phyloP scores from a whole-genome alignment of 2,888 invertebrate species.

The Thymelicus lineola region DNA sequence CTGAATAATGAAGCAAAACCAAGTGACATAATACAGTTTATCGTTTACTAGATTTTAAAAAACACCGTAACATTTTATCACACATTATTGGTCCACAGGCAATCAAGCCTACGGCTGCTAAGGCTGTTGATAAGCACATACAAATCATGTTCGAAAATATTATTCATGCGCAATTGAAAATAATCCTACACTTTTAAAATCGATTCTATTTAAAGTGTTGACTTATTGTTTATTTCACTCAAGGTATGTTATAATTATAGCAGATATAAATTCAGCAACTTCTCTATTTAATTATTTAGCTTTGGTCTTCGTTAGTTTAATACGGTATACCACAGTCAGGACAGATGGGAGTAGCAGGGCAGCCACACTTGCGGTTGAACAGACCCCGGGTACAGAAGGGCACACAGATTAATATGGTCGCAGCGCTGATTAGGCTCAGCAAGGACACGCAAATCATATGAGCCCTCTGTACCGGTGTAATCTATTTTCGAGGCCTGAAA shows the following conservation, averaged over 20 bases:
- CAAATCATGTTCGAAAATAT: conserved; percentile 46
- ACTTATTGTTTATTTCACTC: too few species aligned
- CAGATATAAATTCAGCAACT: too few species aligned
- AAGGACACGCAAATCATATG: conserved; percentile 53
- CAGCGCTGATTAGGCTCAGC: conserved; percentile 45
- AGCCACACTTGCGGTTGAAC: conserved; percentile 48
- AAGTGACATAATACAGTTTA: conserved; percentile 25
- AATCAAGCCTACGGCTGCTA: conserved; percentile 46
- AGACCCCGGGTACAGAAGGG: conserved; percentile 43
- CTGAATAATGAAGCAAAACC: not conserved
- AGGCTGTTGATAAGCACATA: conserved; percentile 45
- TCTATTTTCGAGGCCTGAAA: conserved; percentile 41
- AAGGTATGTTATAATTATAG: too few species aligned
- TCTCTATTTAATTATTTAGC: not conserved
- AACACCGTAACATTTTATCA: conserved; percentile 49
- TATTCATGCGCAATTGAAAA: not conserved
- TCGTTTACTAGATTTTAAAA: conserved; percentile 45
- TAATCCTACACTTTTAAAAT: not conserved
- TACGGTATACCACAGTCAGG: conserved; percentile 56
- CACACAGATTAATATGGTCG: conserved; percentile 45
- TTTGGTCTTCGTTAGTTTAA: conserved; percentile 31
- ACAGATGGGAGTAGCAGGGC: conserved; percentile 51
- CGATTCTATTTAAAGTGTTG: not conserved
- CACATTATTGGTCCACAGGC: conserved; percentile 49
- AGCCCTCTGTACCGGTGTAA: conserved; percentile 30